Evolutionary conservation across 2,888 invertebrate species (phyloP).

Genomic region (Ophion ventricosus): DNA sequence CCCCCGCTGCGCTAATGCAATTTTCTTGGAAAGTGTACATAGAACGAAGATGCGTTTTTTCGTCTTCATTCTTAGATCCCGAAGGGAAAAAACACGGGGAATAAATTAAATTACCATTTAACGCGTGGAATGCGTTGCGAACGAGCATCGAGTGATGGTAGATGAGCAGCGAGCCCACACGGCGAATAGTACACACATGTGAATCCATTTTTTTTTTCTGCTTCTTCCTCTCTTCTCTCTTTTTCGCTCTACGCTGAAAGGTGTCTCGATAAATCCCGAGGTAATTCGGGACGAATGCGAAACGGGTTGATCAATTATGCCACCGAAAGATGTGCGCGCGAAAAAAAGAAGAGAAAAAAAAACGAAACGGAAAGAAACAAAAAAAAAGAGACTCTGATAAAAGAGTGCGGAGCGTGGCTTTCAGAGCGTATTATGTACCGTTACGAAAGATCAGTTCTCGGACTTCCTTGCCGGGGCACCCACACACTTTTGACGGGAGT

Average conservation of each 20-base stretch:
- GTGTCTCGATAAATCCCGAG: constrained; percentile 47
- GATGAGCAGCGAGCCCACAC: constrained; percentile 19
- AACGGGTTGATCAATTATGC: constrained; percentile 51
- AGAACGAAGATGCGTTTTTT: constrained; percentile 41
- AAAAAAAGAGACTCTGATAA: constrained; percentile 25
- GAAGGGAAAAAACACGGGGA: constrained; percentile 45
- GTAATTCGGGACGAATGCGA: constrained; percentile 54
- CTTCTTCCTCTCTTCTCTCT: not conserved
- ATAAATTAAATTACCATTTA: constrained; percentile 49
- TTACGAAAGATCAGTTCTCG: constrained; percentile 59
- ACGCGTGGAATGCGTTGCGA: constrained; percentile 29
- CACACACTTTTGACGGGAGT: constrained; percentile 49
- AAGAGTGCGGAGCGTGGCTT: constrained; percentile 38
- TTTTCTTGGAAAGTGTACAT: constrained; percentile 58
- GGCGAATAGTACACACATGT: constrained; percentile 7
- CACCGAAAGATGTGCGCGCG: constrained; percentile 21
- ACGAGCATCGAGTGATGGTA: constrained; percentile 30
- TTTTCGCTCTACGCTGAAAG: constrained; percentile 8
- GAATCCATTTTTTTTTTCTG: constrained; percentile 16
- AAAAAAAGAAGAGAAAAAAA: constrained; percentile 9
- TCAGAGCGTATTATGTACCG: constrained; percentile 53
- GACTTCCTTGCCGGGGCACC: constrained; percentile 55
- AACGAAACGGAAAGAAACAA: constrained; percentile 11
- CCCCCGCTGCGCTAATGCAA: constrained; percentile 36
- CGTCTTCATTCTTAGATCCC: not conserved